Evolutionary conservation across 1,140 invertebrate genomes (phyloP), one percentile per base, ranked within the genome.

Genomic region (Mamestra configurata): DNA sequence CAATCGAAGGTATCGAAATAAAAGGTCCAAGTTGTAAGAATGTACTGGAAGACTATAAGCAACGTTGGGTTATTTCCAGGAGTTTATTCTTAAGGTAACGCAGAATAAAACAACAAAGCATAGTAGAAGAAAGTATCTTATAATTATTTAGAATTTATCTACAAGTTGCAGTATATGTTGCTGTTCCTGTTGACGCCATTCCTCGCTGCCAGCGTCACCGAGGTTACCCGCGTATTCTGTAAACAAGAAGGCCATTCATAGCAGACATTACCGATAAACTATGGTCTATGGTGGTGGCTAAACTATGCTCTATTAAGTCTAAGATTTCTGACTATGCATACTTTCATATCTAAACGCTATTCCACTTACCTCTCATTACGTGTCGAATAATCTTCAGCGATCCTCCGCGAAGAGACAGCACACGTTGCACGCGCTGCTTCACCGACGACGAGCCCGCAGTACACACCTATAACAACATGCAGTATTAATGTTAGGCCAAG

Each of bases 221-320:
- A 99, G 96, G 95, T 99, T 99, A 24, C 98, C 98, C 40, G 98
- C 98, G 93, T 99, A 99, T 95, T 99, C 98, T 98, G 92, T 40
- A 95, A 79, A 83, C 4, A 22, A 57, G 8, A 7, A 6, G n/a
- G 6, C 7, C 5, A 8, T 59, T 18, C 4, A 31, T 31, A 71
- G 15, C 11, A 46, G 4, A 22, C 4, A 31, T 71, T 31, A n/a
- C 27, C 2, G 27, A 31, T 31, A 31, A 31, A 31, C 27, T 5
- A 31, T 1, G 27, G 27, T 31, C 27, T 31, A n/a, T n/a, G n/a
- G n/a, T n/a, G n/a, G n/a, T n/a, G n/a, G n/a, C n/a, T n/a, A n/a
- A n/a, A n/a, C n/a, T n/a, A n/a, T n/a, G n/a, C n/a, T n/a, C n/a
- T n/a, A n/a, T n/a, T n/a, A n/a, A n/a, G n/a, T n/a, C n/a, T n/a